Evolutionary conservation across 2,113 vertebrate species (phyloP).

Genomic region (Tupaia tana): DNA sequence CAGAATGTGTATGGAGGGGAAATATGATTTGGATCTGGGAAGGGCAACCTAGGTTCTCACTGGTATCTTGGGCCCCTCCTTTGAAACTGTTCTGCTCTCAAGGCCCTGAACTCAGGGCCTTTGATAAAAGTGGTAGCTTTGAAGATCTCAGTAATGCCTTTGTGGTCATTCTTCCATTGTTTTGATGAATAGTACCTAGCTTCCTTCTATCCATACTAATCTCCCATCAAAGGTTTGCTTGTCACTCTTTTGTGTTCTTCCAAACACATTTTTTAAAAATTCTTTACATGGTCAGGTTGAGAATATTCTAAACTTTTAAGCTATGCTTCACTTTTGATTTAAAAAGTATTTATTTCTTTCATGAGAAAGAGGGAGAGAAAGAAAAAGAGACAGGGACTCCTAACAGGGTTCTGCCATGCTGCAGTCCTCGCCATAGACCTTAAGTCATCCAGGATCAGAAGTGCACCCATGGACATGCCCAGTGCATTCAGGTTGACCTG

Average conservation of each 20-base stretch:
- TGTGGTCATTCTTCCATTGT: neutral
- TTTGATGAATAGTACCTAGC: neutral
- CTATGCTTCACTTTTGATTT: neutral
- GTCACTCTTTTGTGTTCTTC: neutral
- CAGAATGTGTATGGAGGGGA: neutral
- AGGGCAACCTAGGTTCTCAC: neutral
- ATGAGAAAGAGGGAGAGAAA: no score
- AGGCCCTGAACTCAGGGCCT: neutral
- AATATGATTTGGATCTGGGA: neutral
- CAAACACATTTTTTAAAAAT: neutral
- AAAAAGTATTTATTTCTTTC: no score
- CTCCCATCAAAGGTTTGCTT: neutral
- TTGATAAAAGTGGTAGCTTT: neutral
- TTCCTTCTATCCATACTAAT: neutral
- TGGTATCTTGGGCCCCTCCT: neutral
- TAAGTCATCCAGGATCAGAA: no score
- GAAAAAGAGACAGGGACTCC: no score
- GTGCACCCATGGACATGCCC: no score
- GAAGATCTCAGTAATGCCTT: neutral
- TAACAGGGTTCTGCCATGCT: no score
- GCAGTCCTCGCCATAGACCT: no score
- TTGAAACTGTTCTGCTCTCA: neutral
- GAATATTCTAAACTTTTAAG: neutral
- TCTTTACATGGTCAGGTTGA: neutral
- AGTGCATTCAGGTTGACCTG: no score